Evolutionary conservation across 2,888 invertebrate species (phyloP), one percentile per base, ranked within the genome.

Genomic region (Scaptomyza cyrtandrae): DNA sequence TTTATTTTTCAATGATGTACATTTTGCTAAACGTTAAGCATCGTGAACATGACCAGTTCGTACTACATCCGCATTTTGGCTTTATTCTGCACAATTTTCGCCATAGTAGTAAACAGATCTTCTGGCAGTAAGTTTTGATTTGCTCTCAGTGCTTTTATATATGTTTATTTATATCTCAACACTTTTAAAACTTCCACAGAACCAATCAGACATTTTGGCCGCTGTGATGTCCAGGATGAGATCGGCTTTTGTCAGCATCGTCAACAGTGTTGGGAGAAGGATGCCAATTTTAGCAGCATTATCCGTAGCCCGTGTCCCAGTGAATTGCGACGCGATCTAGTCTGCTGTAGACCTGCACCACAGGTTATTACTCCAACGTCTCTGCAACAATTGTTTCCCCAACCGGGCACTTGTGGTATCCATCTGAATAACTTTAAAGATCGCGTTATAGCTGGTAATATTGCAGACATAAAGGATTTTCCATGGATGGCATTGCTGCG

Each of bases 401-500:
- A 44, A 27, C 35, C 50, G 2, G 52, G 44, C 1, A 55, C 24
- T 9, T 73, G 63, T 43, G 75, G 73, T 3, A 9, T 1, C 14
- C n/a, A 29, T 37, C 10, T 10, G 3, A 16, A 50, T 27, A 1
- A 29, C 6, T 2, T 66, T 6, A 19, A 5, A 6, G 31, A 61
- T 58, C 60, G 64, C 7, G 60, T 78, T 41, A 14, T 60, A 37
- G 33, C 7, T 4, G 85, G 85, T 6, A 37, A 44, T 7, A 9
- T 39, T 6, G 44, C 77, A 2, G 6, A 41, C 44, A 60, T 74
- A 4, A 29, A 3, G 4, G 86, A 82, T 5, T 82, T 66, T 39
- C 79, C 77, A 2, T 86, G 82, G 86, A 75, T 75, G 75, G 72
- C 70, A 6, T 29, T 77, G 53, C 24, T 82, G 39, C 50, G 60